Percentiles rank a stretch among this genome's conserved stretches.
Conservation (phyloP, 2,888 invertebrate species). For the Fissipunctia ypsillon region DNA sequence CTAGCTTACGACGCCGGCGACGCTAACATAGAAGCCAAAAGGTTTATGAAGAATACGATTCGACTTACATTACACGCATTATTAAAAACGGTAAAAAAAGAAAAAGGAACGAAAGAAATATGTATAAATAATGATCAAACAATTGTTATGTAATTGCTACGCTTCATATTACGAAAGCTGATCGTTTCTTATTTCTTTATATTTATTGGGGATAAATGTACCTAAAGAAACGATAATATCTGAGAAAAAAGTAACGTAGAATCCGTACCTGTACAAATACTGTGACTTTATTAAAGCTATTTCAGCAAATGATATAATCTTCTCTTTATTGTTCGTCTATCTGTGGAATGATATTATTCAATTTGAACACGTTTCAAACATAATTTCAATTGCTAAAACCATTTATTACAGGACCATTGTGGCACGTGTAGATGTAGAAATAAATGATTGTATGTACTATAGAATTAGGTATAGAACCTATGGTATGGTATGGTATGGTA, state of each 20-base stretch:
- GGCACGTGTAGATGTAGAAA: not conserved
- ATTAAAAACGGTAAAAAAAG: not conserved
- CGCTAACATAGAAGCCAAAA: not conserved
- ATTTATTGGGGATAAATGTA: too few species aligned
- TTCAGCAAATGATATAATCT: not conserved
- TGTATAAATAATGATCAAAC: constrained; percentile 17
- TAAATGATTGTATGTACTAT: constrained; percentile 16
- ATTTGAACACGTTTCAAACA: constrained; percentile 20
- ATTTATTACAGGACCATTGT: constrained; percentile 21
- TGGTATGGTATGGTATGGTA: too few species aligned
- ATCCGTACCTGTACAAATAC: not conserved
- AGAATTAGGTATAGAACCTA: not conserved
- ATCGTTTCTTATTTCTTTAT: constrained; percentile 1
- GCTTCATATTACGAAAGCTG: constrained; percentile 3
- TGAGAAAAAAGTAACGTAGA: not conserved
- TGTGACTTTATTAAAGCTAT: constrained; percentile 17
- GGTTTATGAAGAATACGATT: not conserved
- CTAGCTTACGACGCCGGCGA: not conserved
- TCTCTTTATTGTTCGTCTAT: not conserved
- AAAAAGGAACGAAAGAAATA: not conserved
- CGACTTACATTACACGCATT: not conserved
- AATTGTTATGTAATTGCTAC: constrained; percentile 21
- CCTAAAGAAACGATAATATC: not conserved
- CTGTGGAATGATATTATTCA: constrained; percentile 7
- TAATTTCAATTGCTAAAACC: constrained; percentile 8